These are phyloP conservation scores for Coregonus clupeaformis DNA, from an alignment of 2,113 vertebrate genomes.

Conservation along the genomic window DNA sequence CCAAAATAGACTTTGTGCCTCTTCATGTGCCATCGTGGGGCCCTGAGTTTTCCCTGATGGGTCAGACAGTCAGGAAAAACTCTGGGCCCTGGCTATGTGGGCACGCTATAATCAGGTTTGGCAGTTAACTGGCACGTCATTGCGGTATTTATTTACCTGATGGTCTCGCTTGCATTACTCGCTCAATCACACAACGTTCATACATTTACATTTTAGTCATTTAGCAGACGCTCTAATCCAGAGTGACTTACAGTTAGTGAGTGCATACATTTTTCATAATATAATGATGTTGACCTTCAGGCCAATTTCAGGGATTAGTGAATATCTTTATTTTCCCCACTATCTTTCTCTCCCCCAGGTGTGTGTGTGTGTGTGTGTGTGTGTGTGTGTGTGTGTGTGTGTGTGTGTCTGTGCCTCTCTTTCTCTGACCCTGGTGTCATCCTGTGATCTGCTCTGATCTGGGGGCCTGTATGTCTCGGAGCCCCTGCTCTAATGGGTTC, in stretches of 20 bases:
- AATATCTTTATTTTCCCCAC: conserved; percentile 31
- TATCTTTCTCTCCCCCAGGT: conserved; percentile 30
- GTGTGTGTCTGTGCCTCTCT: conserved; percentile 20
- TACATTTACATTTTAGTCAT: too few relatives aligned
- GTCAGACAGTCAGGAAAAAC: too few relatives aligned
- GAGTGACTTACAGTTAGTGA: too few relatives aligned
- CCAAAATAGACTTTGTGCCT: conserved; percentile 61
- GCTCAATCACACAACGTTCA: conserved; percentile 55
- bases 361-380: not conserved
- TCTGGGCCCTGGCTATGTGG: not conserved
- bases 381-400: conserved; percentile 12
- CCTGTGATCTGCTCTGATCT: conserved; percentile 32
- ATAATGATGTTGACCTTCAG: conserved; percentile 54
- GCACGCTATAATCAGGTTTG: too few relatives aligned
- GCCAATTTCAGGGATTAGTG: conserved; percentile 54
- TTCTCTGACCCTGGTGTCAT: conserved; percentile 46
- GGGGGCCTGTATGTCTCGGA: conserved; percentile 60
- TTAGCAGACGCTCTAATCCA: too few relatives aligned
- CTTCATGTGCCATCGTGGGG: conserved; percentile 30
- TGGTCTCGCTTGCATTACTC: conserved; percentile 38
- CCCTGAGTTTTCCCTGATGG: too few relatives aligned
- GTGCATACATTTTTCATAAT: too few relatives aligned
- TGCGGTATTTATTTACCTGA: conserved; percentile 58
- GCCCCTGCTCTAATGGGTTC: conserved; percentile 74
- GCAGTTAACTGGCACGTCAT: conserved; percentile 42